Evolutionary conservation across 2,888 invertebrate species (phyloP).

Genomic region (Orgyia antiqua): DNA sequence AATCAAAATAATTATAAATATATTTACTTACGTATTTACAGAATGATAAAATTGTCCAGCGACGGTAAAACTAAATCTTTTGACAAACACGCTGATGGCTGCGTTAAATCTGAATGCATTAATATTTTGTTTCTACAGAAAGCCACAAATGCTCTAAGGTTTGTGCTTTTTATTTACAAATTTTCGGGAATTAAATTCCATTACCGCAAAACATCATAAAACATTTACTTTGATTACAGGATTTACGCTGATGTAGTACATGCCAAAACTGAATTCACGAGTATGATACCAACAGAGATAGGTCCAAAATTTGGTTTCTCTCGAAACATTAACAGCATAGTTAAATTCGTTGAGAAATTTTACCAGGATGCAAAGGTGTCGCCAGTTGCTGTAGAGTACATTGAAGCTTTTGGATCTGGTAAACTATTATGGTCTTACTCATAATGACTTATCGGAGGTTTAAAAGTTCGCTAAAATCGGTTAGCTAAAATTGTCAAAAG

Average conservation of each 20-base stretch:
- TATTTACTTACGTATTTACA: slow-evolving; percentile 10
- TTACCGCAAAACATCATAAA: too few relatives aligned
- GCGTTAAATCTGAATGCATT: slow-evolving; percentile 85
- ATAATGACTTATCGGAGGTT: too few relatives aligned
- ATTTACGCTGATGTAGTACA: slow-evolving; percentile 82
- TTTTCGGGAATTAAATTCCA: too few relatives aligned
- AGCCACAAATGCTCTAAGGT: slow-evolving; percentile 76
- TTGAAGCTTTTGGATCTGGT: slow-evolving; percentile 91
- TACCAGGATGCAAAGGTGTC: slow-evolving; percentile 80
- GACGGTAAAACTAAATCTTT: slow-evolving; percentile 93
- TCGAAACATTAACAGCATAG: slow-evolving; percentile 6
- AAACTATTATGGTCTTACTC: too few relatives aligned
- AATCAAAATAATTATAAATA: not conserved
- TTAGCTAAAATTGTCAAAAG: too few relatives aligned
- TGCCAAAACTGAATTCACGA: slow-evolving; percentile 81
- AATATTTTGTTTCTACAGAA: slow-evolving; percentile 84
- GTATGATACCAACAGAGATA: slow-evolving; percentile 60
- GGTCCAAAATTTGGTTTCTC: slow-evolving; percentile 43
- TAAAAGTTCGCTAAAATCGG: too few relatives aligned
- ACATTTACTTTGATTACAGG: slow-evolving; percentile 27
- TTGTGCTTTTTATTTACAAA: slow-evolving; percentile 1
- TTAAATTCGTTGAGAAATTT: slow-evolving; percentile 55
- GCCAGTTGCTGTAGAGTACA: slow-evolving; percentile 82
- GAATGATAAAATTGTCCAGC: slow-evolving; percentile 73
- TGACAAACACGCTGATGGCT: slow-evolving; percentile 87